Evolutionary conservation across 2,797 vertebrate genomes (phyloP), one percentile per base, ranked within the genome.

Genomic region (Argyrosomus regius): DNA sequence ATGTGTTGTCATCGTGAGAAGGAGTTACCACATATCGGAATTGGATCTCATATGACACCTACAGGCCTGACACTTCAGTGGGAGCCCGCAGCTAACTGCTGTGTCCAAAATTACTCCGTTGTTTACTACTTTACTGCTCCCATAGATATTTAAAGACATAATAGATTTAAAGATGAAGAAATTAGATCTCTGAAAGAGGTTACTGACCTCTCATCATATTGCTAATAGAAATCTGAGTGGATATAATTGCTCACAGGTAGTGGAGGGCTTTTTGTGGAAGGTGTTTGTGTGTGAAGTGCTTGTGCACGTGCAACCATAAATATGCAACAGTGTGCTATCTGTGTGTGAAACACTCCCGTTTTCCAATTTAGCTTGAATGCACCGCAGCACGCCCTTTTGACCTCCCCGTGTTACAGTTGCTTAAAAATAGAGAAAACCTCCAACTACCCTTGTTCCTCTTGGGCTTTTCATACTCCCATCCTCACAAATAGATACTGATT

Each of bases 371-470:
- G 58, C 72, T 74, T 46, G 0, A 62, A 76, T 61, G 60, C 77
- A 46, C 43, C 22, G 4, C 50, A 52, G 63, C 52, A 0, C 69
- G 69, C 22, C 83, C 84, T 78, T 76, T 72, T 75, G 73, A 83
- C 88, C 77, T 80, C 76, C 62, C 41, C 0, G 1, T 56, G 62
- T 67, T 70, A 52, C 72, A 74, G 53, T 54, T 74, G 60, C 68
- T 69, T 85, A 78, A 80, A 87, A 84, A 85, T 74, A 77, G 71
- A 46, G 66, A 71, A 71, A 57, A 10, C 41, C 24, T 74, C 59
- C 52, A 50, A 59, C 75, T 48, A 52, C 45, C 41, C 46, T n/a
- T 50, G 56, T 69, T 82, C 54, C 53, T 35, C 53, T 24, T 13
- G 49, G 59, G 48, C 22, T 24, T 80, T 66, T 59, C 48, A 62